Conservation (phyloP, 1,140 invertebrate species). For the Trichonephila clavipes region DNA sequence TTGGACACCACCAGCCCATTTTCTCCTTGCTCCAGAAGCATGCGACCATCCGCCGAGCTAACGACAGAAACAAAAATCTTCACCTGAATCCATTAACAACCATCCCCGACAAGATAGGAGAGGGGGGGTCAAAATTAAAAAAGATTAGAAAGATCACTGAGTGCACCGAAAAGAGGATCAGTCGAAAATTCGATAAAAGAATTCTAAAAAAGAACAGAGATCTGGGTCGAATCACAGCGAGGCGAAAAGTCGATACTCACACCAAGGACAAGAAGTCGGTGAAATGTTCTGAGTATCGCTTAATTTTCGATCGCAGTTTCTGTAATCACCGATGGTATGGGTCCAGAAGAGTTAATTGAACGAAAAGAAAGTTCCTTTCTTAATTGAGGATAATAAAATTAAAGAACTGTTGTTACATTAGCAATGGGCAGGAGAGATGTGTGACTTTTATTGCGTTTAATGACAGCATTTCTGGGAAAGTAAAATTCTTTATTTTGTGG, state of each 20-base stretch:
- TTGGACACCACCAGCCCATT: neutral
- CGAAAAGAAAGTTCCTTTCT: neutral
- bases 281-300: neutral
- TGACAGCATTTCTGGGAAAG: too few relatives aligned
- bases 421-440: too few relatives aligned
- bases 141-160: neutral
- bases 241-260: neutral
- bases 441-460: too few relatives aligned
- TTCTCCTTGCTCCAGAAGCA: neutral
- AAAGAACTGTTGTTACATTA: too few relatives aligned
- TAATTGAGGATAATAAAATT: constrained; percentile 5
- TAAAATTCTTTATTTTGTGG: too few relatives aligned
- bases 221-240: neutral
- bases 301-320: neutral
- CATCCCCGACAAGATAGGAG: neutral
- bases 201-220: neutral
- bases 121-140: neutral
- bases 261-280: neutral
- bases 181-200: constrained; percentile 11
- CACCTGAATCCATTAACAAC: neutral
- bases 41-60: neutral
- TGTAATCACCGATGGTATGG: neutral
- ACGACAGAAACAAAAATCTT: neutral
- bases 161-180: neutral
- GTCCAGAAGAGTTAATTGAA: neutral